phyloP scores from a whole-genome alignment of 2,797 vertebrate species.

The Parambassis ranga region DNA sequence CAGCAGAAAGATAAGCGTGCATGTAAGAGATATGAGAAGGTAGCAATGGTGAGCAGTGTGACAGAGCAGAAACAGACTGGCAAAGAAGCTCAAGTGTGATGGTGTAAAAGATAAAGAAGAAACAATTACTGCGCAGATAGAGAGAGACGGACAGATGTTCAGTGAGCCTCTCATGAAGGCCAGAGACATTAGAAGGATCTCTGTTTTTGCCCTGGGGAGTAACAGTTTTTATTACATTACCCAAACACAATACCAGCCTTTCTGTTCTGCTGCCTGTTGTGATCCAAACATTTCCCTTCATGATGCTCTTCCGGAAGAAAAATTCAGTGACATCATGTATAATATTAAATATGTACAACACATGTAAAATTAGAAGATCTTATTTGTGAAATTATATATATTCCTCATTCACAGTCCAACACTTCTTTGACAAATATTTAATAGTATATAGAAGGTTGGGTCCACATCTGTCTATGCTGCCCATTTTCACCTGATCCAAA shows the following conservation, averaged over 20 bases:
- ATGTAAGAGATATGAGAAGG: conserved; percentile 30
- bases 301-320: conserved; percentile 4
- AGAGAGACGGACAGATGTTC: conserved; percentile 10
- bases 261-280: conserved; percentile 46
- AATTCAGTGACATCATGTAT: conserved; percentile 15
- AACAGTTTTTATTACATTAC: conserved; percentile 75
- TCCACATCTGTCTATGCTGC: no score
- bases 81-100: conserved; percentile 12
- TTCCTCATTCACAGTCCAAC: no score
- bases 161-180: conserved; percentile 27
- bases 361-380: conserved; percentile 5
- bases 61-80: not conserved
- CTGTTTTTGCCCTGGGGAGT: conserved; percentile 50
- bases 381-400: no score
- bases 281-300: conserved; percentile 30
- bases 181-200: conserved; percentile 38
- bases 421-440: no score
- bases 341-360: conserved; percentile 4
- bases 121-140: conserved; percentile 11
- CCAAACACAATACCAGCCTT: conserved; percentile 41
- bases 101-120: conserved; percentile 28
- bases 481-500: not conserved
- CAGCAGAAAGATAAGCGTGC: conserved; percentile 42
- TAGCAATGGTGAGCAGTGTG: not conserved
- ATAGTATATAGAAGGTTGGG: no score